Evolutionary conservation across 1,140 invertebrate species (phyloP), one percentile per base, ranked within the genome.

Genomic region (Saxidomus purpurata): DNA sequence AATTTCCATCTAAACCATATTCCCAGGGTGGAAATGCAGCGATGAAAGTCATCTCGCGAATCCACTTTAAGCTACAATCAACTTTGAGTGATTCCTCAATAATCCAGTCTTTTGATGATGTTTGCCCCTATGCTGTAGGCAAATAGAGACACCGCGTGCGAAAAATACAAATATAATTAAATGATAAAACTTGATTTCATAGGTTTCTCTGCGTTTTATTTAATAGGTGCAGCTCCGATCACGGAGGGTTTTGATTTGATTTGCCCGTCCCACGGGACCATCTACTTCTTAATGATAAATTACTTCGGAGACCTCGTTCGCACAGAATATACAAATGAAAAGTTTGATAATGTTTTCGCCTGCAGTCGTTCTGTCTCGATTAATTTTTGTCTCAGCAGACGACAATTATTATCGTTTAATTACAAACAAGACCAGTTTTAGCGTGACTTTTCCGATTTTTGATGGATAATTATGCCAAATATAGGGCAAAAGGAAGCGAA

Each of bases 241-340:
- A n/a, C 15, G 25, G 28, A 3, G 15, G 28, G n/a, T 38, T 76
- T 67, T 79, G 47, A 79, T 79, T 79, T 55, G 76, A 79, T 79
- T 55, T 79, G 43, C 17, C 47, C 47, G 47, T 55, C 80, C 40
- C 80, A 22, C 19, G 55, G 40, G 80, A 59, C 34, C 36, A 28
- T 40, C 19, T 38, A 82, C 52, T 82, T 82, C 59, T 82, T 82
- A 82, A 82, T 82, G 80, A 82, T 82, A 82, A 82, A 82, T 82
- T 82, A 82, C 80, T 63, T 82, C 47, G 22, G 80, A 82, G 80
- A 77, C 76, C 76, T 22, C 11, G 28, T 22, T 22, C 49, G 43
- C 43, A 17, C 8, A 25, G 47, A 79, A 79, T 79, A 79, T 79
- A 79, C 74, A 79, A 79, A 79, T 79, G 28, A 79, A 55, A 79